Evolutionary conservation across 2,113 vertebrate genomes (phyloP), one percentile per base, ranked within the genome.

Genomic region (Dolichotis patagonum): DNA sequence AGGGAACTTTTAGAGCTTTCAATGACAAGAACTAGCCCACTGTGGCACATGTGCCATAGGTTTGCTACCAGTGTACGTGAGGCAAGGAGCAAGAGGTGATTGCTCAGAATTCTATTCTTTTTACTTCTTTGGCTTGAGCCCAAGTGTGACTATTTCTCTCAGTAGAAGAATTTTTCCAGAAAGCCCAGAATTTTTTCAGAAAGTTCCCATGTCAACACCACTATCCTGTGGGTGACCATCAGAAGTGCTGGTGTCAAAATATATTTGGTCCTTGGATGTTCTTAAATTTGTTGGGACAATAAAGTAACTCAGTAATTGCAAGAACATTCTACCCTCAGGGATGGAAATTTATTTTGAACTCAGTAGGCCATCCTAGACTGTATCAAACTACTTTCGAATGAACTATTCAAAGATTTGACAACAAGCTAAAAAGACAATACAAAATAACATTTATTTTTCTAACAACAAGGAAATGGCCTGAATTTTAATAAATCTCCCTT

Each of bases 401-500:
- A 95, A 69, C 43, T 83, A 87, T 46, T 83, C 52, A 88, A 91
- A 88, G 17, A n/a, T 71, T 62, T 56, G 65, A 88, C 60, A 84
- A 46, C 83, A 60, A 93, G 9, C 28, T 80, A 84, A 83, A 87
- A 83, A 78, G 8, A 73, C 2, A 63, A 17, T 26, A 71, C 84
- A 73, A 82, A 83, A 73, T 63, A 88, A 82, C 90, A 91, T 69
- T 49, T 35, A 11, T 77, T 77, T 77, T 46, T n/a, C 60, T 94
- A 88, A 87, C n/a, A 78, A 78, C 6, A 75, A 60, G 56, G 32
- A 63, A 9, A 46, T 91, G 12, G 56, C 24, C 67, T 94, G 35
- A 84, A 78, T 90, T 91, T 93, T 83, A 81, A 88, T 24, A 93
- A 93, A 85, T 6, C 9, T 80, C 28, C 32, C 62, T 43, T 82